phyloP scores from a whole-genome alignment of 2,797 vertebrate genomes.

The Syndactyla subalaris region DNA sequence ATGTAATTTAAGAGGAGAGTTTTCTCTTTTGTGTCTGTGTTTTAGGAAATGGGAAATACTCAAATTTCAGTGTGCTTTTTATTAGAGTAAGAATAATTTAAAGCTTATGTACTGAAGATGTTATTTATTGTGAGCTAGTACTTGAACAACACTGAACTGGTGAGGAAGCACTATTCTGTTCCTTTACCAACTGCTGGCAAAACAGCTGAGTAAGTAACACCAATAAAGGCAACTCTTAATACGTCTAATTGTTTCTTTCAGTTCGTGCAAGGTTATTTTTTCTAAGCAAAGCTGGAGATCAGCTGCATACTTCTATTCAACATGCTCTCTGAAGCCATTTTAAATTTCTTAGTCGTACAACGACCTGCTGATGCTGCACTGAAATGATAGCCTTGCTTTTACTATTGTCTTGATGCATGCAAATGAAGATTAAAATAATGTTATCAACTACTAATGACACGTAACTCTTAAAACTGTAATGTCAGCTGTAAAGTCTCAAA shows the following conservation, averaged over 20 bases:
- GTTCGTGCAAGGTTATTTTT: neutral
- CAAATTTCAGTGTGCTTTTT: neutral
- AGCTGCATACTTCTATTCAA: neutral
- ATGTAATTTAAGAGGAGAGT: neutral
- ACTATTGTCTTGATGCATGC: neutral
- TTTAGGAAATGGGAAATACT: neutral
- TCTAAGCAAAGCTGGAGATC: slow-evolving; percentile 7
- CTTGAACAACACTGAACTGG: neutral
- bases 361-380: neutral
- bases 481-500: slow-evolving; percentile 30
- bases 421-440: slow-evolving; percentile 29
- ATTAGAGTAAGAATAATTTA: neutral
- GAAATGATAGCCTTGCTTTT: neutral
- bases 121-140: neutral
- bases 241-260: neutral
- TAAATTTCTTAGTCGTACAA: neutral
- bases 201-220: neutral
- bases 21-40: neutral
- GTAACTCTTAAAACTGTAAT: neutral
- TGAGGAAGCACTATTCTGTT: neutral
- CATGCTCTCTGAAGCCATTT: neutral
- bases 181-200: neutral
- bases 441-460: neutral
- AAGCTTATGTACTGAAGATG: neutral
- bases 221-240: neutral